phyloP scores from a whole-genome alignment of 2,888 invertebrate genomes.

The Temnothorax unifasciatus region DNA sequence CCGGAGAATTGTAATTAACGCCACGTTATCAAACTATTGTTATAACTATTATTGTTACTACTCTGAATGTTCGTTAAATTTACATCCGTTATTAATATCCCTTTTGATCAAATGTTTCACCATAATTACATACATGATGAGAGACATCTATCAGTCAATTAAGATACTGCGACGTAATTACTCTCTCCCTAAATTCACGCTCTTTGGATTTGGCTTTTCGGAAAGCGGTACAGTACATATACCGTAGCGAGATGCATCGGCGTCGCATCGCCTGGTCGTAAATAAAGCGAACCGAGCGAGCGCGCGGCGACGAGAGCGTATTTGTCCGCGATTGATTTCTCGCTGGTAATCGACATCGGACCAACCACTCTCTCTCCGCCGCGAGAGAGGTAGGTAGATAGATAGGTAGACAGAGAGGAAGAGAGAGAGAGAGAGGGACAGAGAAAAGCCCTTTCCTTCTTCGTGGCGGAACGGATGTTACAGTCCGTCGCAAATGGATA shows the following conservation, averaged over 20 bases:
- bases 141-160: slow-evolving; percentile 31
- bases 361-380: slow-evolving; percentile 12
- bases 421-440: too few relatives aligned
- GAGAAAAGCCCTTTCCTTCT: slow-evolving; percentile 16
- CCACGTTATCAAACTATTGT: slow-evolving; percentile 12
- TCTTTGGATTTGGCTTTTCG: slow-evolving; percentile 39
- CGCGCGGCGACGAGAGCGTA: slow-evolving; percentile 54
- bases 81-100: background rate
- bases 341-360: slow-evolving; percentile 54
- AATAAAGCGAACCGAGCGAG: slow-evolving; percentile 49
- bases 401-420: slow-evolving; percentile 14
- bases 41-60: background rate
- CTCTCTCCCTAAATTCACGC: slow-evolving; percentile 42
- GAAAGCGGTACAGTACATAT: background rate
- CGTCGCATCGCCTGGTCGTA: slow-evolving; percentile 38
- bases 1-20: slow-evolving; percentile 17
- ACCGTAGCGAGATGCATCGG: slow-evolving; percentile 29
- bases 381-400: background rate
- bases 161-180: slow-evolving; percentile 26
- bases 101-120: slow-evolving; percentile 8
- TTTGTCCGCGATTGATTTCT: slow-evolving; percentile 58
- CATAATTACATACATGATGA: background rate
- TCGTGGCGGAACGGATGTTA: slow-evolving; percentile 49
- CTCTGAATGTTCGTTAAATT: slow-evolving; percentile 1
- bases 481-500: slow-evolving; percentile 56